A percentile compares a stretch with the other conserved stretches of the same genome.
These are phyloP conservation scores for Phocoena sinus DNA, from an alignment of 2,113 vertebrate species.

Conservation along the genomic window DNA sequence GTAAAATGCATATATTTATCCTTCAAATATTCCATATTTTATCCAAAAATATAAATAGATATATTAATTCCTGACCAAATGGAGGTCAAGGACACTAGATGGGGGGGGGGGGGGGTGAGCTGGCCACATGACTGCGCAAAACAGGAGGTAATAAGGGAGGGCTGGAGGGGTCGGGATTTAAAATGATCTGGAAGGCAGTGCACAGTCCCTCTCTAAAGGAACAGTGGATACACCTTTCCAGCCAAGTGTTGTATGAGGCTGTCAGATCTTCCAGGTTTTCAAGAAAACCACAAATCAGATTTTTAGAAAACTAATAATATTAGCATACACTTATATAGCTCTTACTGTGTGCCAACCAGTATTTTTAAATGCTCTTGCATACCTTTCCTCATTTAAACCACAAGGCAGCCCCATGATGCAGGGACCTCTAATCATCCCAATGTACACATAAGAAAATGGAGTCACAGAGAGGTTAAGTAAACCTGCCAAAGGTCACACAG, in stretches of 20 bases:
- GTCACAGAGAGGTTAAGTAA: not conserved
- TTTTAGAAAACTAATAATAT: not conserved
- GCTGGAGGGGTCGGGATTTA: rapidly evolving
- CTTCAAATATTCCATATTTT: not conserved
- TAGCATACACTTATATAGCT: not conserved
- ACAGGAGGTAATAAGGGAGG: not conserved
- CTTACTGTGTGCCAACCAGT: not conserved
- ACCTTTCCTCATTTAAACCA: not conserved
- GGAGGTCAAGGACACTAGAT: not conserved
- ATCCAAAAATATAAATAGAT: not conserved
- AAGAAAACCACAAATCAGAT: not conserved
- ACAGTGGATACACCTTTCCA: not conserved
- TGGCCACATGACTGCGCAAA: too few relatives aligned
- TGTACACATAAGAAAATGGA: not conserved
- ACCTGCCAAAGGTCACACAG: not conserved
- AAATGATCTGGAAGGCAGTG: not conserved
- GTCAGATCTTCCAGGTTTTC: not conserved
- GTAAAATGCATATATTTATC: not conserved
- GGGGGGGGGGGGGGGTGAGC: not conserved
- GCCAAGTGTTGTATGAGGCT: not conserved
- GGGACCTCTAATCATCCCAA: not conserved
- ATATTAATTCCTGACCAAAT: not conserved
- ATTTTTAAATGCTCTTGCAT: not conserved
- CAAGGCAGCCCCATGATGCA: not conserved
- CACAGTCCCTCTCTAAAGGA: not conserved